Evolutionary conservation across 2,797 vertebrate species (phyloP).

Genomic region (Halcyon chelicuti): DNA sequence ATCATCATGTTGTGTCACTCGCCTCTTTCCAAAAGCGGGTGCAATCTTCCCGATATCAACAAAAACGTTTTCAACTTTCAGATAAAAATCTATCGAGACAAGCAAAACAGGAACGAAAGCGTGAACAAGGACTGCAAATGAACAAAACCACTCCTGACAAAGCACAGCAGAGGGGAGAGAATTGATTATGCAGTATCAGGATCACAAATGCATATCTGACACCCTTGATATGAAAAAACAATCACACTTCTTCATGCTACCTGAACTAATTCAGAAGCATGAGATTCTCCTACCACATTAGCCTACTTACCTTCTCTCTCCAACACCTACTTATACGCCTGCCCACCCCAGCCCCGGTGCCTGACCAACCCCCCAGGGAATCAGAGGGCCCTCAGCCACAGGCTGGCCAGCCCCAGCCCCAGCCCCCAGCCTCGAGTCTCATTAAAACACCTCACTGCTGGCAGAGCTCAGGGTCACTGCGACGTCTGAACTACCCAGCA

Average conservation of each 20-base stretch:
- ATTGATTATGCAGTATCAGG: constrained; percentile 69
- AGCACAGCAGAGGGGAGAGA: constrained; percentile 42
- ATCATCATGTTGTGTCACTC: neutral
- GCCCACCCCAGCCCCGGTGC: neutral
- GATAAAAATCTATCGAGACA: constrained; percentile 66
- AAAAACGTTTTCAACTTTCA: constrained; percentile 34
- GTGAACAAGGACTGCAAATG: constrained; percentile 47
- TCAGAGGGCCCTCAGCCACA: neutral
- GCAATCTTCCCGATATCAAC: constrained; percentile 48
- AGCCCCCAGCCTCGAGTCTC: neutral
- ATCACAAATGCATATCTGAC: constrained; percentile 68
- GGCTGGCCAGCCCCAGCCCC: neutral
- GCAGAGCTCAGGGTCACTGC: neutral
- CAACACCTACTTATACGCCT: neutral
- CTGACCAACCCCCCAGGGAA: fast-evolving
- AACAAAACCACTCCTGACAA: constrained; percentile 51
- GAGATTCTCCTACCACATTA: neutral
- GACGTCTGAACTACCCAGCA: neutral
- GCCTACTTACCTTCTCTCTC: neutral
- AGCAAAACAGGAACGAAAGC: constrained; percentile 51
- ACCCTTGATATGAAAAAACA: constrained; percentile 55
- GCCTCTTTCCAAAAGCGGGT: neutral
- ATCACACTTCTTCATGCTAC: constrained; percentile 20
- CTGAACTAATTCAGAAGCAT: constrained; percentile 20
- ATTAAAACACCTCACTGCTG: fast-evolving